These are phyloP conservation scores for Tipula confusa DNA, from an alignment of 2,888 invertebrate genomes.

Conservation along the genomic window DNA sequence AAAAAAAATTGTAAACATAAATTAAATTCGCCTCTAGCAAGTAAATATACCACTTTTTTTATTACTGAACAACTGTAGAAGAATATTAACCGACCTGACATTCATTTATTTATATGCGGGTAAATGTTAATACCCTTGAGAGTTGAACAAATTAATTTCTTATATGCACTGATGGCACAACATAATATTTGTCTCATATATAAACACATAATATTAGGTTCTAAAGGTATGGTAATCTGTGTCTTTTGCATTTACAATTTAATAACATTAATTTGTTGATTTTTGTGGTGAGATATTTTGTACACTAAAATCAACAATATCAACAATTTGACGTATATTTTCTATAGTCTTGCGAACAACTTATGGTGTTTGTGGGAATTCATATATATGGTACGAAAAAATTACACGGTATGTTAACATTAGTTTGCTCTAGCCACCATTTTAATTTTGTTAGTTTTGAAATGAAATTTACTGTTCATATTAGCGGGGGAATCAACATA, in stretches of 20 bases:
- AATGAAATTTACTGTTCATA: neutral
- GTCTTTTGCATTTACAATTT: neutral
- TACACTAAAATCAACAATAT: neutral
- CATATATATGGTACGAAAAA: neutral
- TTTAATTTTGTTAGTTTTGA: neutral
- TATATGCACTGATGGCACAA: neutral
- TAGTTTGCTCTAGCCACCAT: neutral
- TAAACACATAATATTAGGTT: neutral
- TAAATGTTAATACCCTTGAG: neutral
- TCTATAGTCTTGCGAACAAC: neutral
- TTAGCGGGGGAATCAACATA: neutral
- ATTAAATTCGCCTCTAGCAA: neutral
- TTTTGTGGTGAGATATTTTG: no score
- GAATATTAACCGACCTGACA: neutral
- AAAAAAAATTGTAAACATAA: neutral
- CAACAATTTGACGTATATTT: neutral
- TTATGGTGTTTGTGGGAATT: neutral
- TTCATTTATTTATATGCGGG: neutral
- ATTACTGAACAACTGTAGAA: neutral
- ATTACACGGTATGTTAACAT: neutral
- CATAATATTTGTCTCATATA: neutral
- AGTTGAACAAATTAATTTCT: neutral
- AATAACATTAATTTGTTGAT: neutral
- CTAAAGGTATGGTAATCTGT: neutral
- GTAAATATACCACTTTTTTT: neutral